Evolutionary conservation across 1,140 invertebrate genomes (phyloP).

Genomic region (Phymorhynchus buccinoides): DNA sequence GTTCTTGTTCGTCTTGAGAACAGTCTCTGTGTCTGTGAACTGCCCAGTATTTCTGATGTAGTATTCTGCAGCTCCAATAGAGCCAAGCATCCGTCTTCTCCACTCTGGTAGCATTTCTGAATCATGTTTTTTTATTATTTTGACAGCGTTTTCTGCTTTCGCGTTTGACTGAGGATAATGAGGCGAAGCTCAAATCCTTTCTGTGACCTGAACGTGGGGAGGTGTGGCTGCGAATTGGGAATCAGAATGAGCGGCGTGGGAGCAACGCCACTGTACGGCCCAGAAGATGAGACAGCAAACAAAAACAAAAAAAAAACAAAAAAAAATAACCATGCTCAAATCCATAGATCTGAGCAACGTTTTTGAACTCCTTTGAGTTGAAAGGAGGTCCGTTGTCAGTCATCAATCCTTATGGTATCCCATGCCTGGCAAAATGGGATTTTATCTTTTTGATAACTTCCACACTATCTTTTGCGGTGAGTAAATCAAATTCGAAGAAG

Average conservation of each 20-base stretch:
- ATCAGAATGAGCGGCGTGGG: too few relatives aligned
- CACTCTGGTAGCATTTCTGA: background rate
- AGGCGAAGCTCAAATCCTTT: background rate
- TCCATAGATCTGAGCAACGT: background rate
- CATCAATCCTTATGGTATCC: background rate
- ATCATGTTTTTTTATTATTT: background rate
- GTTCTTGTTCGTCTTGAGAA: background rate
- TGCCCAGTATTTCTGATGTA: background rate
- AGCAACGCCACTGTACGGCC: too few relatives aligned
- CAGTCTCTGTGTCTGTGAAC: background rate
- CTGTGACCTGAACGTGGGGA: too few relatives aligned
- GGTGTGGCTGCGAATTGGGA: too few relatives aligned
- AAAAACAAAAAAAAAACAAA: too few relatives aligned
- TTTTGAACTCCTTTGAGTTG: background rate
- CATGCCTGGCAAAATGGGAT: background rate
- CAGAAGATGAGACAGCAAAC: too few relatives aligned
- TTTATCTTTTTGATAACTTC: background rate
- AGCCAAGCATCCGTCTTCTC: too few relatives aligned
- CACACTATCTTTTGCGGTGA: background rate
- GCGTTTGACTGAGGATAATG: background rate
- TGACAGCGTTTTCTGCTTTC: background rate
- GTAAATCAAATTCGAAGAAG: background rate
- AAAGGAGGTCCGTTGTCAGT: too few relatives aligned
- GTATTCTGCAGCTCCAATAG: slow-evolving; percentile 1
- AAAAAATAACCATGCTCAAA: too few relatives aligned